Conservation (phyloP, 2,888 invertebrate species). For the Trissonchulus sp. region DNA sequence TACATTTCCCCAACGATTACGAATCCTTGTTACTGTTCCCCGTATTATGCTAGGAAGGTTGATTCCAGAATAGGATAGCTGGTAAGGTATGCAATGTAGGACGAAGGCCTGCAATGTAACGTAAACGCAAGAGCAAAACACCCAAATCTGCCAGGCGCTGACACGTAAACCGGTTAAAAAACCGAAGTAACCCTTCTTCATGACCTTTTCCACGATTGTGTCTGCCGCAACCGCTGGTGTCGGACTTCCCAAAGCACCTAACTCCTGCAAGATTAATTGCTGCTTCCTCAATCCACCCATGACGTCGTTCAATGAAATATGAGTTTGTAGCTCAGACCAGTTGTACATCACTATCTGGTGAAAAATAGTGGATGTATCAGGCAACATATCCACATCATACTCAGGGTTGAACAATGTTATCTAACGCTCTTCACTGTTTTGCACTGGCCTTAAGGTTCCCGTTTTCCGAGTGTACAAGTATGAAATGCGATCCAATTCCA, state of each 20-base stretch:
- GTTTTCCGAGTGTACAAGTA: not conserved
- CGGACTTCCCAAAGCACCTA: too few relatives aligned
- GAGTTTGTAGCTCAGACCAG: not conserved
- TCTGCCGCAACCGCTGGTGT: not conserved
- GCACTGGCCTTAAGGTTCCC: not conserved
- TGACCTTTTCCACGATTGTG: not conserved
- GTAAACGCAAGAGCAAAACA: not conserved
- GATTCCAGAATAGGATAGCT: not conserved
- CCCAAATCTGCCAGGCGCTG: not conserved
- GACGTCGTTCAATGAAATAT: not conserved
- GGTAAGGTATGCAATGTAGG: not conserved
- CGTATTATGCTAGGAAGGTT: not conserved
- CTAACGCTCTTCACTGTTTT: not conserved
- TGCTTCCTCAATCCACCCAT: not conserved
- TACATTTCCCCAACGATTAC: too few relatives aligned
- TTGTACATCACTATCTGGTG: not conserved
- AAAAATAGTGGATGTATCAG: not conserved
- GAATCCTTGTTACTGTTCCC: too few relatives aligned
- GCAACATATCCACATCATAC: not conserved
- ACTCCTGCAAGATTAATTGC: not conserved
- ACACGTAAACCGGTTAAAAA: not conserved
- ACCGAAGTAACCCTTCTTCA: slow-evolving; percentile 4
- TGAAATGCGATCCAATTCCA: not conserved
- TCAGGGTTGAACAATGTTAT: not conserved
- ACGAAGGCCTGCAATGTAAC: not conserved